Conservation (phyloP, 37 sponge, comb jelly and placozoan species). For the Haliclona indistincta region DNA sequence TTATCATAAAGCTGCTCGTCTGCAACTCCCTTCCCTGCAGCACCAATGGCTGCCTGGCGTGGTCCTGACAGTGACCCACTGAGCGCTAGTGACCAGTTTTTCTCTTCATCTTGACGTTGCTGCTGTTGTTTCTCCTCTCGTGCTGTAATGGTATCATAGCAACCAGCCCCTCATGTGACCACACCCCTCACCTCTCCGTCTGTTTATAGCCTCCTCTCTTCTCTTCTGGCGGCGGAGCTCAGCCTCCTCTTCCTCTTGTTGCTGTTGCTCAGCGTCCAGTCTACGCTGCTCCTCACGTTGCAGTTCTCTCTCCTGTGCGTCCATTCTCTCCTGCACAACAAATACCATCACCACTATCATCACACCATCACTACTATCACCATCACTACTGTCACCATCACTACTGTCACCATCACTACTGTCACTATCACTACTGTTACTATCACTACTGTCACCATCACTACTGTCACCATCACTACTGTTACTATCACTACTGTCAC, state of each 20-base stretch:
- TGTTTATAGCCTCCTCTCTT: slow-evolving; percentile 50
- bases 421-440: too few relatives aligned
- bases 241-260: slow-evolving; percentile 48
- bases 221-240: slow-evolving; percentile 47
- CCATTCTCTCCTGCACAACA: slow-evolving; percentile 40
- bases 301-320: slow-evolving; percentile 55
- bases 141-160: background rate
- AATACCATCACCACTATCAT: background rate
- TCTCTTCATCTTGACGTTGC: slow-evolving; percentile 62
- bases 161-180: background rate
- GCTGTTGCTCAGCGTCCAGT: slow-evolving; percentile 44
- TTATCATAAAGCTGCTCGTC: slow-evolving; percentile 31
- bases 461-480: too few relatives aligned
- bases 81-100: slow-evolving; percentile 74
- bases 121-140: slow-evolving; percentile 58
- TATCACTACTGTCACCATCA: too few relatives aligned
- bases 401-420: too few relatives aligned
- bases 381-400: too few relatives aligned
- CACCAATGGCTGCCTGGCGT: slow-evolving; percentile 68
- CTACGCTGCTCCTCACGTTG: slow-evolving; percentile 61
- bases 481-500: too few relatives aligned
- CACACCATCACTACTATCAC: too few relatives aligned
- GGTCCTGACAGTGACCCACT: slow-evolving; percentile 68
- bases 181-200: slow-evolving; percentile 23
- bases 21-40: slow-evolving; percentile 49